Percentiles rank a stretch among this genome's conserved stretches.
Evolutionary conservation across 2,113 vertebrate genomes (phyloP).

Genomic region (Ceyx cyanopectus): DNA sequence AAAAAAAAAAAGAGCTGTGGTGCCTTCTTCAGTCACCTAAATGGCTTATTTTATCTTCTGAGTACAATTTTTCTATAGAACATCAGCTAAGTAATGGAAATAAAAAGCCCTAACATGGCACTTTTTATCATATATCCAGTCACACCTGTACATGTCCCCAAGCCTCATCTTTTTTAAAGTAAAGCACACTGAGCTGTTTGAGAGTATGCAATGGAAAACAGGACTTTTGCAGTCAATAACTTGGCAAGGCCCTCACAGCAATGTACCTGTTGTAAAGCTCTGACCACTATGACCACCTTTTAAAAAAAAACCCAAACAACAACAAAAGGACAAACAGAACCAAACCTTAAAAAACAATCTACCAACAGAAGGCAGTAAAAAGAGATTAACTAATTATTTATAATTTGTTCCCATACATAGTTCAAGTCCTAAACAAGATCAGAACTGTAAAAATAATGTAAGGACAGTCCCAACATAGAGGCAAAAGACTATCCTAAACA

Average conservation of each 20-base stretch:
- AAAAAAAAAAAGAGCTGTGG: not conserved
- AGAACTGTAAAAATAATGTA: not conserved
- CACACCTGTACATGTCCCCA: not conserved
- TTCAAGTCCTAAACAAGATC: not conserved
- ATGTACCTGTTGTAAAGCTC: not conserved
- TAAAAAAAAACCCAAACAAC: not conserved
- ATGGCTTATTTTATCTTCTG: accelerated
- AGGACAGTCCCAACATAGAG: not conserved
- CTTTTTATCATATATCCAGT: not conserved
- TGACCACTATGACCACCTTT: not conserved
- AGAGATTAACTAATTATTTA: not conserved
- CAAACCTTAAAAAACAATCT: not conserved
- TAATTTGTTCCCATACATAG: not conserved
- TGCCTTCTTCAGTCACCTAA: not conserved
- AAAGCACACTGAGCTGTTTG: not conserved
- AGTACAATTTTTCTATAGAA: not conserved
- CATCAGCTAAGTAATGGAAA: not conserved
- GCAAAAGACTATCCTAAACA: not conserved
- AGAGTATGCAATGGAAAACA: not conserved
- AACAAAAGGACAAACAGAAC: not conserved
- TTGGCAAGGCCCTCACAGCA: not conserved
- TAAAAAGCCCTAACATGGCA: not conserved
- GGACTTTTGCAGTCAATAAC: not conserved
- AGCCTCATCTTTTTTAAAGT: not conserved
- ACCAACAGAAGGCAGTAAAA: not conserved